phyloP scores from a whole-genome alignment of 1,140 invertebrate species.

The Diprion similis region DNA sequence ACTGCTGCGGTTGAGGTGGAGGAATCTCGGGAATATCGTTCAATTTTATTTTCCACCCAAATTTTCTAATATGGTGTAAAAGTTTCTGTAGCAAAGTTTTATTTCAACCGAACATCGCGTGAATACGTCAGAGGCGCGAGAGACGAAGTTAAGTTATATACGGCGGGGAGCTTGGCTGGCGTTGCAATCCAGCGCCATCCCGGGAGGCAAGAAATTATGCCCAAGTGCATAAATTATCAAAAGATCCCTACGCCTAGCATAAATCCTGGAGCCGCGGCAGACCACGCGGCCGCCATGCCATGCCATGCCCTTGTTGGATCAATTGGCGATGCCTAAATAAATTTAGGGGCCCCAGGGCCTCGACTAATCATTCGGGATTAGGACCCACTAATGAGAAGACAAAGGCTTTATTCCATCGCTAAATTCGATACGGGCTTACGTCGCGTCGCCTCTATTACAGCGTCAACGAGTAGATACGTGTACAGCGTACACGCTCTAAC shows the following conservation, averaged over 20 bases:
- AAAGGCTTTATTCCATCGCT: constrained; percentile 19
- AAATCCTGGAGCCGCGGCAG: not conserved
- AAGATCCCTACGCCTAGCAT: constrained; percentile 10
- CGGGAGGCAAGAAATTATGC: constrained; percentile 8
- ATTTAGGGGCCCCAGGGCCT: constrained; percentile 18
- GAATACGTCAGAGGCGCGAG: not conserved
- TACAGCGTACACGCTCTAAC: too few species aligned
- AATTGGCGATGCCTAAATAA: constrained; percentile 15
- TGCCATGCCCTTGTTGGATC: not conserved
- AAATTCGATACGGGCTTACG: constrained; percentile 22
- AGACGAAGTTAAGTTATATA: not conserved
- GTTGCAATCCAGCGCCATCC: not conserved
- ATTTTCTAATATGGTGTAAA: too few species aligned
- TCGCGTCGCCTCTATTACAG: not conserved
- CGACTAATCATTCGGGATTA: constrained; percentile 25
- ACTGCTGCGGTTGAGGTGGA: too few species aligned
- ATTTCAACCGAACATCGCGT: too few species aligned
- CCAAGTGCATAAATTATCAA: constrained; percentile 11
- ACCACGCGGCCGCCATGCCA: not conserved
- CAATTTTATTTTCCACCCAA: too few species aligned
- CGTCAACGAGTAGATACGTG: too few species aligned
- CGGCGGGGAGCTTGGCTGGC: not conserved
- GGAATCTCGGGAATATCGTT: too few species aligned
- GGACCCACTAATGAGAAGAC: constrained; percentile 20
- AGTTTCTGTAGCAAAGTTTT: too few species aligned